Base-by-base conservation (phyloP, 2,113 vertebrate species). In the Varanus komodoensis region DNA sequence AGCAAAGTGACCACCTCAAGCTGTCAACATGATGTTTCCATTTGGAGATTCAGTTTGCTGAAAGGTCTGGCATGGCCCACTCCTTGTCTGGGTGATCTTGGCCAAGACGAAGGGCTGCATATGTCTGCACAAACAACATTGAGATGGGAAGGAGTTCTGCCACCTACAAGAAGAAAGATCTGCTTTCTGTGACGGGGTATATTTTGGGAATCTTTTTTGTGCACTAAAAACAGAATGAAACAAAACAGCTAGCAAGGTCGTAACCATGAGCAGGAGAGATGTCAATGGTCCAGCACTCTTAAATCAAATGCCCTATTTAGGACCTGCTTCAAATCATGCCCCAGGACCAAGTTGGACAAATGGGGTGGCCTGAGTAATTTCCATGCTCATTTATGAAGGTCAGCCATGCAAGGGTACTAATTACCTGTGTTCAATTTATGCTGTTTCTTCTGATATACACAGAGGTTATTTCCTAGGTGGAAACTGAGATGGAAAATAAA, bases 161-260 rank as follows among this genome's bases (percentile, higher is more conserved):
- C 52, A 14, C 44, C 44, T 52, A 14, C 80, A n/a, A 50, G 71
- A 14, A 86, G 64, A 67, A 34, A 27, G 38, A 8, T 48, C 64
- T 48, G 27, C 32, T 88, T 71, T 87, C 69, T 32, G 25, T 54
- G 25, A 44, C 79, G 27, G 77, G 25, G 61, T 64, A 69, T 86
- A 48, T 87, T 25, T 90, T 79, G 17, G 71, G 74, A 87, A 78
- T 64, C 44, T 34, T 6, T 32, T 84, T 69, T 83, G 32, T 87
- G n/a, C 9, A 32, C 3, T 89, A 54, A 73, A 73, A 54, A 21
- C 29, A 14, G 7, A 1, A n/a, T 12, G 6, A 3, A 84, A 48
- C 8, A 61, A 23, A 27, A 57, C 38, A 48, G n/a, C 21, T 52
- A 34, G 52, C 48, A 61, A 29, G 5, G 14, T 85, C 50, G 61